Evolutionary conservation across 2,888 invertebrate genomes (phyloP).

Genomic region (Sarcophaga subvicina): DNA sequence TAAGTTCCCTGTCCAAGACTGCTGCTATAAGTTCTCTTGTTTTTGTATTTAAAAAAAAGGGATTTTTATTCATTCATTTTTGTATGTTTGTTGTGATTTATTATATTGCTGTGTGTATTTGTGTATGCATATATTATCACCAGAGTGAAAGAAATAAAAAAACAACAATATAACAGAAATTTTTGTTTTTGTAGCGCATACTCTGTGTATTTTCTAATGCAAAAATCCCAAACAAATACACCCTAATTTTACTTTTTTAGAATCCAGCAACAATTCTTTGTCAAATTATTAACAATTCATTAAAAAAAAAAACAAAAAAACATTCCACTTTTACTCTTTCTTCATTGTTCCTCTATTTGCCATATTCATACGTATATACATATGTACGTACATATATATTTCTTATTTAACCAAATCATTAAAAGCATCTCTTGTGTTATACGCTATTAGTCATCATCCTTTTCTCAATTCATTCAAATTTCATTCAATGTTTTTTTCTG

Average conservation of each 20-base stretch:
- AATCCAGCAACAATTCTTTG: no score
- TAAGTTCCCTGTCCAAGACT: neutral
- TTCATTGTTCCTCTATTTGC: no score
- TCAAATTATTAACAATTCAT: neutral
- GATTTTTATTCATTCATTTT: constrained; percentile 3
- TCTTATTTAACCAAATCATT: no score
- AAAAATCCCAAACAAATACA: constrained; percentile 15
- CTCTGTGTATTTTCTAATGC: constrained; percentile 22
- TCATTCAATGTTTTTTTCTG: constrained; percentile 45
- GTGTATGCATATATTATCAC: neutral
- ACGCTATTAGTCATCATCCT: constrained; percentile 56
- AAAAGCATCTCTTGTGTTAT: constrained; percentile 10
- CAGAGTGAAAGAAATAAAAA: neutral
- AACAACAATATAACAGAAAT: neutral
- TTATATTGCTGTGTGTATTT: constrained; percentile 2
- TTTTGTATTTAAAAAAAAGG: neutral
- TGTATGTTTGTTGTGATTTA: no score
- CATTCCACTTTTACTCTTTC: no score
- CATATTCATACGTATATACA: neutral
- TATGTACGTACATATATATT: neutral
- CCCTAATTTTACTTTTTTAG: constrained; percentile 3
- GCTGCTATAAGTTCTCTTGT: neutral
- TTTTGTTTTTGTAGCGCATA: constrained; percentile 48
- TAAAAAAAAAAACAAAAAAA: no score
- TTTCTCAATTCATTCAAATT: constrained; percentile 45